These are phyloP conservation scores for Macaria liturata DNA, from an alignment of 2,888 invertebrate species.

Conservation along the genomic window DNA sequence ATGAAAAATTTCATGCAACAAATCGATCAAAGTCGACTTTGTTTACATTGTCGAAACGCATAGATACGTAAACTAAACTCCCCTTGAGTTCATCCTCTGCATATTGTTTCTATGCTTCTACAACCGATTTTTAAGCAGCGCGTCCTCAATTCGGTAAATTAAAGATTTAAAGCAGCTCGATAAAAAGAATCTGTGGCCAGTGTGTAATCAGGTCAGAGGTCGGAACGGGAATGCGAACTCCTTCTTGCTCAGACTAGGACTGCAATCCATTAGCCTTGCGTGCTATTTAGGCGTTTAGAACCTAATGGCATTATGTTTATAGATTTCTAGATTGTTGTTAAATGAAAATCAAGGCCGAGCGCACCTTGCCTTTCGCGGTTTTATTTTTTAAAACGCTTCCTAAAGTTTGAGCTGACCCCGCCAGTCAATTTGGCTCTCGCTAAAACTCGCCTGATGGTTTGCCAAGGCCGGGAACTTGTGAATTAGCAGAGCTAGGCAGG, in stretches of 20 bases:
- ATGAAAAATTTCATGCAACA: constrained; percentile 16
- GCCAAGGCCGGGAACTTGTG: constrained; percentile 61
- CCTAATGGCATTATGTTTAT: constrained; percentile 44
- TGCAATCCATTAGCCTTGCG: constrained; percentile 72
- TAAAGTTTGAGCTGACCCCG: constrained; percentile 49
- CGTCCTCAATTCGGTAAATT: constrained; percentile 16
- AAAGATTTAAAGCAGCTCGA: constrained; percentile 21
- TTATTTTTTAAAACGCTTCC: constrained; percentile 34
- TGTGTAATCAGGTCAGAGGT: constrained; percentile 57
- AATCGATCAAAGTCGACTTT: constrained; percentile 27
- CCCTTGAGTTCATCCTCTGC: constrained; percentile 15
- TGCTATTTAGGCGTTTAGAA: constrained; percentile 61
- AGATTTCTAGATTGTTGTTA: constrained; percentile 42
- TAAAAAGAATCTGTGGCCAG: constrained; percentile 28
- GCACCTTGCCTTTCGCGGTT: constrained; percentile 29
- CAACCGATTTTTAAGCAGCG: neutral
- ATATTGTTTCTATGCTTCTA: neutral
- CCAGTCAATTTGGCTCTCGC: constrained; percentile 53
- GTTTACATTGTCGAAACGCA: constrained; percentile 32
- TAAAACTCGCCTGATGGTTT: constrained; percentile 49
- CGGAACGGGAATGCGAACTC: constrained; percentile 63
- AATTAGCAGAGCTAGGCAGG: constrained; percentile 44
- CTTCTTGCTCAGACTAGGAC: constrained; percentile 63
- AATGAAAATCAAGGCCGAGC: constrained; percentile 33
- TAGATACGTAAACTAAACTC: constrained; percentile 23